Percentiles rank a stretch among this genome's conserved stretches.
phyloP scores from a whole-genome alignment of 2,888 invertebrate species.

The Andrena chrysosceles region DNA sequence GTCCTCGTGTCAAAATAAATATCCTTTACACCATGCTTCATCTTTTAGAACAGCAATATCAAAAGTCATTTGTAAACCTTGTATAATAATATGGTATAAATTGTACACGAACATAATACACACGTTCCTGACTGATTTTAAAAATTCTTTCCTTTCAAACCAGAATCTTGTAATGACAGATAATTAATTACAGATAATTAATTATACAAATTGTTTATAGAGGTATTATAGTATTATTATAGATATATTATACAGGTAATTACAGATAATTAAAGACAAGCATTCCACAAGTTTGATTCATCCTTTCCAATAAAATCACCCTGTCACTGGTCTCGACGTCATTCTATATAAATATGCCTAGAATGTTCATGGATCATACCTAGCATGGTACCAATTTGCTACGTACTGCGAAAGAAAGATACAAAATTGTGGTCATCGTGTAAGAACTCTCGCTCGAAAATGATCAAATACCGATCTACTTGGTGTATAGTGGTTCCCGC shows the following conservation, averaged over 20 bases:
- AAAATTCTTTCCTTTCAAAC: not conserved
- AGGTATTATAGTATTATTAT: too few species aligned
- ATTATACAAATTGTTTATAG: too few species aligned
- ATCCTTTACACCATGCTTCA: too few species aligned
- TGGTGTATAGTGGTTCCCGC: not conserved
- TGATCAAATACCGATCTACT: not conserved
- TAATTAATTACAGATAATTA: too few species aligned
- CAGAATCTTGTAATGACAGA: not conserved
- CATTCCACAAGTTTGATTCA: not conserved
- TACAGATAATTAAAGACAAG: too few species aligned
- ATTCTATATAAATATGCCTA: not conserved
- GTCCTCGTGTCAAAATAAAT: too few species aligned
- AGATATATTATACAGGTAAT: too few species aligned
- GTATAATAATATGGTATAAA: not conserved
- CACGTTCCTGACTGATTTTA: not conserved
- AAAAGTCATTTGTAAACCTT: not conserved
- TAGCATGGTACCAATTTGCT: not conserved
- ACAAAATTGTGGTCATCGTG: slow-evolving; percentile 29
- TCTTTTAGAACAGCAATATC: too few species aligned
- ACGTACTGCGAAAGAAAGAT: not conserved
- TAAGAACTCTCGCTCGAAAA: not conserved
- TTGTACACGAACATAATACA: not conserved
- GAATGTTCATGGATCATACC: slow-evolving; percentile 6
- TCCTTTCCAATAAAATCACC: not conserved
- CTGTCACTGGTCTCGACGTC: not conserved